Evolutionary conservation across 2,113 vertebrate species (phyloP), one percentile per base, ranked within the genome.

Genomic region (Mus spicilegus): DNA sequence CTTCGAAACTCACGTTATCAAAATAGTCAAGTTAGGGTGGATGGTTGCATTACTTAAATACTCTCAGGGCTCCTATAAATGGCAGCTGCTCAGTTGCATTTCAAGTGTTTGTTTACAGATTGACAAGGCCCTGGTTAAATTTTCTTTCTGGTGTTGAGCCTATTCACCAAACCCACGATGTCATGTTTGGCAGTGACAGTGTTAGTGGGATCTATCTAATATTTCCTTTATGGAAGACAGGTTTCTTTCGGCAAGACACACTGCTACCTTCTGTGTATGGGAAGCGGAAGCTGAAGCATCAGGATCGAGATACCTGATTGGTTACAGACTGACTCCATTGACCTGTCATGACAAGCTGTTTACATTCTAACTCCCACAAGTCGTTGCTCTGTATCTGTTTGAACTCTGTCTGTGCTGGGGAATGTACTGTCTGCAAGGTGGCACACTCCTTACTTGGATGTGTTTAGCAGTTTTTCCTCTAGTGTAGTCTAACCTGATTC

Each of bases 11-110:
- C 81, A 92, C n/a, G 92, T 85, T 92, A 95, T 91, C 36, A 85
- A 46, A 91, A 89, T 16, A 76, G 86, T 78, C 81, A 87, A 89
- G 75, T 96, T 89, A 95, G 96, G 88, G 88, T 24, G 96, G 54
- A 96, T 51, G 94, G 72, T 86, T 67, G 65, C 80, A 89, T 96
- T 96, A 89, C 84, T 86, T 80, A 39, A 92, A 96, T 87, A 95
- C 87, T 95, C 97, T 97, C 97, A 98, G 97, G 97, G 96, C 97
- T 96, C 94, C 90, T 96, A 65, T 82, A 82, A 92, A 90, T 30
- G 97, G 97, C 97, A 98, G 97, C 97, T 97, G n/a, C 81, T 82
- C 85, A 73, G 49, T 80, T 92, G 85, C 33, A 93, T 90, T 96
- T 96, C 85, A 91, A 11, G 39, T 86, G 86, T 95, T 92, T 94